Evolutionary conservation across 2,888 invertebrate species (phyloP).

Genomic region (Lucinisca nassula): DNA sequence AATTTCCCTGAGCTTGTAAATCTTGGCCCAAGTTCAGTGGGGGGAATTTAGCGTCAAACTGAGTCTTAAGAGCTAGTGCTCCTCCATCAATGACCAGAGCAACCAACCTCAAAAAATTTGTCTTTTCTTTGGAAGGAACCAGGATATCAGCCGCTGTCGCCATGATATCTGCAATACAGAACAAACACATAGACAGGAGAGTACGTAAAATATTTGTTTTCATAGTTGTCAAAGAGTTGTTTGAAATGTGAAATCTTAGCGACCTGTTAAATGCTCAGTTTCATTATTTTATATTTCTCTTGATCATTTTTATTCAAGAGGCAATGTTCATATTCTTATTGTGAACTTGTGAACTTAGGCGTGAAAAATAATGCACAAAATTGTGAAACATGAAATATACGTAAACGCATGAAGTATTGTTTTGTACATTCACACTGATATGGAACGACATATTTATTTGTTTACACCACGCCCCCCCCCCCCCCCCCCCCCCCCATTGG

Average conservation of each 20-base stretch:
- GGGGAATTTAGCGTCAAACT: neutral
- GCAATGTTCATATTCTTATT: neutral
- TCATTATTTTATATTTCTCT: neutral
- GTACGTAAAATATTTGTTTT: neutral
- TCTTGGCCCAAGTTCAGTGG: neutral
- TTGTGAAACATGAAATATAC: no score
- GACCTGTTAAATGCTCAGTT: neutral
- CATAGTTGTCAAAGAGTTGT: neutral
- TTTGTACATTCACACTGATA: no score
- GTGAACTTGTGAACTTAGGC: no score
- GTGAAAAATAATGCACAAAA: no score
- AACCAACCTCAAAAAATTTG: conserved; percentile 3
- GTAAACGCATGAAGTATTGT: no score
- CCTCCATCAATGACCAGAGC: conserved; percentile 38
- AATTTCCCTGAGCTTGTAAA: neutral
- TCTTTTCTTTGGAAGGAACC: conserved; percentile 23
- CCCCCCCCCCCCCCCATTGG: no score
- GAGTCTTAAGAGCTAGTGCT: conserved; percentile 17
- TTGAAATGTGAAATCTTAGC: neutral
- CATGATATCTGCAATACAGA: neutral
- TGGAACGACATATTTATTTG: no score
- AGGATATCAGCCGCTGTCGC: neutral
- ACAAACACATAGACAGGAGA: neutral
- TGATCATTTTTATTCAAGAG: neutral
- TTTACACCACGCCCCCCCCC: no score